Conservation (phyloP, 1,140 invertebrate genomes). For the Penaeus japonicus region DNA sequence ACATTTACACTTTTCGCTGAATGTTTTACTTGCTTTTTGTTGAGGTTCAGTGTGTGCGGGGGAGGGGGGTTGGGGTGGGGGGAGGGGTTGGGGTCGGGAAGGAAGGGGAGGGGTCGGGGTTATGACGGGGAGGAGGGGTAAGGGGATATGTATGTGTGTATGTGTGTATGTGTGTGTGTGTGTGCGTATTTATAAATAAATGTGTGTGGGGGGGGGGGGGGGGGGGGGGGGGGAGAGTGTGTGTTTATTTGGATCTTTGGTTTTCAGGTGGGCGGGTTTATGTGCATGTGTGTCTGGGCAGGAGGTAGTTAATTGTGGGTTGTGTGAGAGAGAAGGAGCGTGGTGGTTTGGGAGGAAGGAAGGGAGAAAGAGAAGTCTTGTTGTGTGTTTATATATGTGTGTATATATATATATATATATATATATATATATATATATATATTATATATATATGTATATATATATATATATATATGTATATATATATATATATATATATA, state of each 20-base stretch:
- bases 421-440: too few relatives aligned
- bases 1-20: slow-evolving; percentile 23
- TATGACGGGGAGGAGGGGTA: background rate
- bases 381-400: slow-evolving; percentile 7
- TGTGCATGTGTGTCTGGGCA: background rate
- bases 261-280: slow-evolving; percentile 19
- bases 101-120: too few relatives aligned
- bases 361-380: slow-evolving; percentile 7
- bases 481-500: too few relatives aligned
- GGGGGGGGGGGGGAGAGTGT: too few relatives aligned
- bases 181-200: slow-evolving; percentile 7
- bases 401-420: too few relatives aligned
- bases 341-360: background rate
- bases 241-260: too few relatives aligned
- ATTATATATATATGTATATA: too few relatives aligned
- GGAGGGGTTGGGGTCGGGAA: too few relatives aligned
- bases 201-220: slow-evolving; percentile 17
- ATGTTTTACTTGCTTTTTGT: slow-evolving; percentile 22
- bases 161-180: slow-evolving; percentile 14
- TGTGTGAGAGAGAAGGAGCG: background rate
- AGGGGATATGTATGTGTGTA: background rate
- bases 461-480: too few relatives aligned
- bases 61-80: too few relatives aligned
- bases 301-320: too few relatives aligned
- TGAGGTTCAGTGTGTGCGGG: too few relatives aligned